phyloP scores from a whole-genome alignment of 2,888 invertebrate genomes.

The Electrophaes corylata region DNA sequence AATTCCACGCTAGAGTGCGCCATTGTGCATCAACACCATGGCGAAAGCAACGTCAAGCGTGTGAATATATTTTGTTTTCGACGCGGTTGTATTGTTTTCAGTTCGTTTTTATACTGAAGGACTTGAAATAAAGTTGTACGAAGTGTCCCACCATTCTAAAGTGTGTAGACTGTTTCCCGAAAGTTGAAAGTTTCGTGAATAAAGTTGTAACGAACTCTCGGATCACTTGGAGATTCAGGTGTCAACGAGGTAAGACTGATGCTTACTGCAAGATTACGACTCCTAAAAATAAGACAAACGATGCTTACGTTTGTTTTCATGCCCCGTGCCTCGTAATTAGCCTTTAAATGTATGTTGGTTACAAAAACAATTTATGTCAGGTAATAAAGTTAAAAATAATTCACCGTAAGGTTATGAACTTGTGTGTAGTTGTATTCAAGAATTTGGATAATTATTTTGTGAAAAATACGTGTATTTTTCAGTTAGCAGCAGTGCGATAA shows the following conservation, averaged over 20 bases:
- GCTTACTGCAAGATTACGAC: conserved; percentile 69
- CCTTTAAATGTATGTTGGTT: conserved; percentile 40
- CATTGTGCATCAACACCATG: conserved; percentile 74
- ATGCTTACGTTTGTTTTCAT: conserved; percentile 48
- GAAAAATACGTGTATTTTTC: conserved; percentile 4
- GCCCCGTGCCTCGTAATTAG: conserved; percentile 47
- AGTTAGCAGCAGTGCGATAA: neutral
- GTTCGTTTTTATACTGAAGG: conserved; percentile 72
- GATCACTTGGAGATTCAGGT: conserved; percentile 81
- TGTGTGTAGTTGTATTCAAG: conserved; percentile 56
- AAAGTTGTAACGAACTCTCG: conserved; percentile 81
- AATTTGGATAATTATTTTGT: conserved; percentile 8
- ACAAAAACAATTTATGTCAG: conserved; percentile 50
- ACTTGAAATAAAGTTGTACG: conserved; percentile 60
- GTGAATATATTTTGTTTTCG: conserved; percentile 80
- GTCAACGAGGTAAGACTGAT: conserved; percentile 83
- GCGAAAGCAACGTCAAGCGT: conserved; percentile 78
- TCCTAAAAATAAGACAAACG: conserved; percentile 66
- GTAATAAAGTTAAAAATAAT: conserved; percentile 76
- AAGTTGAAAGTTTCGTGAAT: conserved; percentile 76
- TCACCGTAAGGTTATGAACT: conserved; percentile 74
- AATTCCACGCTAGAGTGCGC: conserved; percentile 58
- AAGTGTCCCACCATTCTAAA: conserved; percentile 60
- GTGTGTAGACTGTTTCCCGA: conserved; percentile 60
- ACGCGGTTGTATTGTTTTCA: conserved; percentile 71